Percentiles rank a stretch among this genome's conserved stretches.
These are phyloP conservation scores for Oscheius sp. DNA, from an alignment of 2,888 invertebrate species.

Conservation along the genomic window DNA sequence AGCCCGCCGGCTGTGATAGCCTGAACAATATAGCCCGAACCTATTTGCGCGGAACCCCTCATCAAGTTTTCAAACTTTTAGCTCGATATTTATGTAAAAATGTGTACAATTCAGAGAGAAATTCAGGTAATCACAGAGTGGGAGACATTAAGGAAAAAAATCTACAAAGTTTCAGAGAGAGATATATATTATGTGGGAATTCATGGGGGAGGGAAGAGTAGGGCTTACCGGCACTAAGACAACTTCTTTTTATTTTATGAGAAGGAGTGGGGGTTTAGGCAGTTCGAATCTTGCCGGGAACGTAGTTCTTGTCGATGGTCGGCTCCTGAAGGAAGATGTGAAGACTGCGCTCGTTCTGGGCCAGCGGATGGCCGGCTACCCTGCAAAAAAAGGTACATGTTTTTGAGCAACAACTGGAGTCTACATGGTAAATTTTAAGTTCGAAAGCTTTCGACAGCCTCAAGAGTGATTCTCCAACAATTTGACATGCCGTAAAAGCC, in stretches of 20 bases:
- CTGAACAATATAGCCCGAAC: conserved; percentile 9
- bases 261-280: conserved; percentile 40
- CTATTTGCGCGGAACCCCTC: background rate
- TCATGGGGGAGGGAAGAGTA: background rate
- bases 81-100: background rate
- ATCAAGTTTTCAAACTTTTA: too few species aligned
- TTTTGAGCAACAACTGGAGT: too few species aligned
- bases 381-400: conserved; percentile 75
- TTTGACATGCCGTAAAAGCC: too few species aligned
- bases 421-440: too few species aligned
- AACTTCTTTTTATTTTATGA: background rate
- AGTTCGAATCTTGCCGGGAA: conserved; percentile 80
- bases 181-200: background rate
- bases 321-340: conserved; percentile 99
- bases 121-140: conserved; percentile 8
- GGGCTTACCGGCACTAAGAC: background rate
- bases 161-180: background rate
- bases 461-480: too few species aligned
- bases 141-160: background rate
- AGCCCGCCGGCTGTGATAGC: background rate
- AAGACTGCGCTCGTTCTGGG: conserved; percentile 97
- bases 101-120: background rate
- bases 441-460: too few species aligned
- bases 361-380: conserved; percentile 97
- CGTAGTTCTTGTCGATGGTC: conserved; percentile 97